These are phyloP conservation scores for Labeo catla DNA, from an alignment of 2,113 vertebrate genomes.

Conservation along the genomic window DNA sequence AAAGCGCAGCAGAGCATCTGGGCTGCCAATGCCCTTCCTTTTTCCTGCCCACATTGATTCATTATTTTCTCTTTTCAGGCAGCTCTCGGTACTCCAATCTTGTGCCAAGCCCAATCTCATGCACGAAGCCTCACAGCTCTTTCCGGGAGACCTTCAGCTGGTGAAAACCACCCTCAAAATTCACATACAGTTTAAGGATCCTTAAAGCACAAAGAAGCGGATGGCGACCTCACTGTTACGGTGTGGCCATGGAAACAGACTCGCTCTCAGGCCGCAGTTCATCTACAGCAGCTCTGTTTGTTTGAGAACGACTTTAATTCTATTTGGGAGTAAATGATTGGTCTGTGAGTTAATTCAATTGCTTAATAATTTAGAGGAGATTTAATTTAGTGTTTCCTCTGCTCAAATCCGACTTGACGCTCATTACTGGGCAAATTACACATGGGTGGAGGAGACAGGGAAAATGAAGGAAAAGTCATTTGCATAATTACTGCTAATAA, in stretches of 20 bases:
- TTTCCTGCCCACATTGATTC: constrained; percentile 49
- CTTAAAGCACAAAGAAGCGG: constrained; percentile 22
- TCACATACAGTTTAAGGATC: constrained; percentile 29
- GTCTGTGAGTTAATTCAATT: constrained; percentile 23
- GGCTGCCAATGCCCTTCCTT: constrained; percentile 35
- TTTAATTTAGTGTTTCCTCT: constrained; percentile 36
- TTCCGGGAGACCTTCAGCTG: not conserved
- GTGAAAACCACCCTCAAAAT: constrained; percentile 7
- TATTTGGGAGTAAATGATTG: constrained; percentile 23
- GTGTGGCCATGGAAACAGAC: constrained; percentile 15
- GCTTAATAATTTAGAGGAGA: constrained; percentile 33
- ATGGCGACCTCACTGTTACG: constrained; percentile 4
- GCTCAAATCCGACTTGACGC: constrained; percentile 35
- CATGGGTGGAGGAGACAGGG: not conserved
- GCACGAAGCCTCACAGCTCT: not conserved
- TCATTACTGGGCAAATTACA: constrained; percentile 48
- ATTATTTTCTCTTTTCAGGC: constrained; percentile 50
- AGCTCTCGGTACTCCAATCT: constrained; percentile 18
- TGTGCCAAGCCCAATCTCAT: constrained; percentile 18
- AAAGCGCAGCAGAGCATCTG: constrained; percentile 51
- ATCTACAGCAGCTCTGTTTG: not conserved
- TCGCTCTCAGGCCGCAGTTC: not conserved
- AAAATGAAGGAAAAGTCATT: constrained; percentile 43
- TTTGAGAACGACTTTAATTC: constrained; percentile 27
- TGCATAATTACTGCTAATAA: constrained; percentile 50